Percentiles rank a stretch among this genome's conserved stretches.
phyloP scores from a whole-genome alignment of 2,113 vertebrate genomes.

The Psophia crepitans region DNA sequence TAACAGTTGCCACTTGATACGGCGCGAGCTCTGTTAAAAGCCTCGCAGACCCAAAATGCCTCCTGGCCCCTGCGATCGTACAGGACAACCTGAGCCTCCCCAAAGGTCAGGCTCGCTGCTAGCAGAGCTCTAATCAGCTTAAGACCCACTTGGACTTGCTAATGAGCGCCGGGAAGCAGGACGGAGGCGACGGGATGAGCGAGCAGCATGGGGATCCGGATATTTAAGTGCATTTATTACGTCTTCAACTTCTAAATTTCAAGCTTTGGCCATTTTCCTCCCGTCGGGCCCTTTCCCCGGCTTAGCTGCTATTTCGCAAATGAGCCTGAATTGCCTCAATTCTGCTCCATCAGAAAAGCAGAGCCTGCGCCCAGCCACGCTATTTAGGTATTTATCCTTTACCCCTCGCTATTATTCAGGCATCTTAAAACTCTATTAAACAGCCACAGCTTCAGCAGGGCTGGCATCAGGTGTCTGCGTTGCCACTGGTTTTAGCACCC shows the following conservation, averaged over 20 bases:
- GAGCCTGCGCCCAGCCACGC: rapidly evolving
- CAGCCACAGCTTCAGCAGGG: background rate
- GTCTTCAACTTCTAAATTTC: background rate
- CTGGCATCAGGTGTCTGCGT: background rate
- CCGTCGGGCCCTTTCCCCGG: background rate
- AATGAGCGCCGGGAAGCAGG: background rate
- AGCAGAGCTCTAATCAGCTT: background rate
- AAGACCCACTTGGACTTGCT: background rate
- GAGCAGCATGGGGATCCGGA: background rate
- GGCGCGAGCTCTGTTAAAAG: background rate
- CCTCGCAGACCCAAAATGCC: background rate
- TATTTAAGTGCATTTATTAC: background rate
- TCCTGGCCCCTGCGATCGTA: rapidly evolving
- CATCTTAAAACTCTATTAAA: background rate
- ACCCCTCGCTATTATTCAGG: background rate
- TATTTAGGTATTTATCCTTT: background rate
- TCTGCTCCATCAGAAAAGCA: rapidly evolving
- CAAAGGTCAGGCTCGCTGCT: background rate
- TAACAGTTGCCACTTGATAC: rapidly evolving
- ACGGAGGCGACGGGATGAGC: background rate
- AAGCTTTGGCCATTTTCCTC: background rate
- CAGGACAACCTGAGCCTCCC: background rate
- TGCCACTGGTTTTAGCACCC: background rate
- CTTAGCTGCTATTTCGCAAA: background rate
- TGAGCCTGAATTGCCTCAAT: background rate